Percentiles rank a stretch among this genome's conserved stretches.
Evolutionary conservation across 2,888 invertebrate species (phyloP).

Genomic region (Thymelicus acteon): DNA sequence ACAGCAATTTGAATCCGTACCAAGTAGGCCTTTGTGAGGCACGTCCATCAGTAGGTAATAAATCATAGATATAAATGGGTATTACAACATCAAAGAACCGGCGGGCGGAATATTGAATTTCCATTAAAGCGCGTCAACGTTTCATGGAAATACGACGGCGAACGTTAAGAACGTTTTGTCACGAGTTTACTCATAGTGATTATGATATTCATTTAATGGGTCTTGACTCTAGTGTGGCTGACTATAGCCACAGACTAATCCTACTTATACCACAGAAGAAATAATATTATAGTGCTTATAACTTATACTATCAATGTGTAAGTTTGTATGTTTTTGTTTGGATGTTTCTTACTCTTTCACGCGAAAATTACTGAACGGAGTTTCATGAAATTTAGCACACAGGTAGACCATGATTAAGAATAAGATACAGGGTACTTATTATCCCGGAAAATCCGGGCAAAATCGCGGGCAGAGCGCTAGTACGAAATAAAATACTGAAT

Average conservation of each 20-base stretch:
- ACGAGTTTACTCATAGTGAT: slow-evolving; percentile 11
- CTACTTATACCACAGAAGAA: no score
- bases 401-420: no score
- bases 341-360: no score
- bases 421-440: no score
- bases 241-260: no score
- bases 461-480: neutral
- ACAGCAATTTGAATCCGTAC: slow-evolving; percentile 21
- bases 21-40: slow-evolving; percentile 24
- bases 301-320: no score
- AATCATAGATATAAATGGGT: slow-evolving; percentile 37
- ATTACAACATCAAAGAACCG: slow-evolving; percentile 37
- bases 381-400: no score
- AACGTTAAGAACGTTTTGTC: slow-evolving; percentile 33
- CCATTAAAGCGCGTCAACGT: slow-evolving; percentile 36
- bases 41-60: slow-evolving; percentile 34
- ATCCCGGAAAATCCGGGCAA: no score
- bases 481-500: neutral
- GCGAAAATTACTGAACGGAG: no score
- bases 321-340: no score
- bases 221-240: neutral
- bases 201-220: slow-evolving; percentile 1
- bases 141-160: slow-evolving; percentile 24
- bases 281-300: no score
- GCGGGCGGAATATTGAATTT: slow-evolving; percentile 36